Base-by-base conservation (phyloP, 2,113 vertebrate species). In the Pao palembangensis region DNA sequence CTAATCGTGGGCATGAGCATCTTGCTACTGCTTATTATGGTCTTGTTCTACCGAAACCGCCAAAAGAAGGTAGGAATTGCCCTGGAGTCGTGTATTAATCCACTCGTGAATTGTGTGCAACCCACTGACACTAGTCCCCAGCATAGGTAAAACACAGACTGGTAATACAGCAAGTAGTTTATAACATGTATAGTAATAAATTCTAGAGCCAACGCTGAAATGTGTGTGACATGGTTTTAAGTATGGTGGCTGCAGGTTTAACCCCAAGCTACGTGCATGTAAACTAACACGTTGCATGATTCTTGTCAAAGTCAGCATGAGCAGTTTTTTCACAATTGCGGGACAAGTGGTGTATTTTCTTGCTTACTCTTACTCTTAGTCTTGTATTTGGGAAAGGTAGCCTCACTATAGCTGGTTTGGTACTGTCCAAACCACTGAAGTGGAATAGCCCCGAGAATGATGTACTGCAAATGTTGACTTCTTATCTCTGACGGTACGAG, bases 1-100 rank as follows among this genome's bases (percentile, higher is more conserved):
- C 77, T 92, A 69, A 92, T 92, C 6, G 82, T 92, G 67, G 89
- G 84, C 11, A 44, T 93, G 85, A 91, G 91, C 3, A 73, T 92
- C 71, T 72, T 92, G 58, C 86, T 92, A 64, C 41, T 91, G 25
- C 80, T 93, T 56, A 80, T 91, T 1, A 74, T 91, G 5, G 71
- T 91, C 63, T 71, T 91, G 54, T 67, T 92, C 73, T 91, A 88
- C 81, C 80, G 89, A 65, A 89, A 89, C 61, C 90, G 91, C 60
- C 88, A 91, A 73, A 90, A 87, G 80, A 90, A 91, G 89, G 92
- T 92, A 83, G 48, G 81, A 48, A 4, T 16, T 3, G 0, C 6
- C 19, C 12, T 15, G 42, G 46, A 44, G 58, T 55, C 49, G 55
- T 69, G 53, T 19, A 65, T 71, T 77, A 71, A 69, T 73, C 58